Evolutionary conservation across 2,888 invertebrate genomes (phyloP).

Genomic region (Tubulanus polymorphus): DNA sequence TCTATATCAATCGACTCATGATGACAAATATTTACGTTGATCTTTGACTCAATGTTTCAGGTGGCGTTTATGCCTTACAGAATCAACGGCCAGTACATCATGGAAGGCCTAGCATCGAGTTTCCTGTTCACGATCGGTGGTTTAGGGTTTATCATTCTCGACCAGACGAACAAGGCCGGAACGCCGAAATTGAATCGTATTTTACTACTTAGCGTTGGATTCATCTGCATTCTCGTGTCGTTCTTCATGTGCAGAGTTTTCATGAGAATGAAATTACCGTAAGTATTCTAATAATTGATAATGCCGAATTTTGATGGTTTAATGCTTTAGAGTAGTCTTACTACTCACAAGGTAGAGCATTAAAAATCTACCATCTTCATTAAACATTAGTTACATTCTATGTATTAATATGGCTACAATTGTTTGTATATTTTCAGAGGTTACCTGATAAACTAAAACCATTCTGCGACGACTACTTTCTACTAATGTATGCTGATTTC

Average conservation of each 20-base stretch:
- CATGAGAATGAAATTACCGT: conserved; percentile 96
- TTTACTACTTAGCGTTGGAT: conserved; percentile 83
- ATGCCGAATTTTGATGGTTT: too few relatives aligned
- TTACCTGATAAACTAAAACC: too few relatives aligned
- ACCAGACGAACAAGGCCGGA: conserved; percentile 86
- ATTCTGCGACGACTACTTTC: too few relatives aligned
- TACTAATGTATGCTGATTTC: too few relatives aligned
- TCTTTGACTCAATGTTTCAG: conserved; percentile 51
- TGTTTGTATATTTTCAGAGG: too few relatives aligned
- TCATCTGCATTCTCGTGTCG: conserved; percentile 85
- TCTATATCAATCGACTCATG: too few relatives aligned
- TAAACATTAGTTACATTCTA: too few relatives aligned
- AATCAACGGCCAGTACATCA: conserved; percentile 98
- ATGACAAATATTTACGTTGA: conserved; percentile 9
- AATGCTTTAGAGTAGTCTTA: too few relatives aligned
- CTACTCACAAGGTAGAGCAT: too few relatives aligned
- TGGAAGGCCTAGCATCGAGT: conserved; percentile 97
- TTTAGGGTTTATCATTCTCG: conserved; percentile 91
- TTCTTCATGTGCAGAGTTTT: conserved; percentile 96
- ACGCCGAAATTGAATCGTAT: conserved; percentile 82
- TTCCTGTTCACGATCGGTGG: conserved; percentile 96
- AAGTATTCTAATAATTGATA: conserved; percentile 22
- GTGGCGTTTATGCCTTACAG: conserved; percentile 97
- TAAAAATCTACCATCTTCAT: too few relatives aligned
- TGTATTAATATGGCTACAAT: too few relatives aligned